Evolutionary conservation across 2,113 vertebrate genomes (phyloP).

Genomic region (Gambusia holbrooki): DNA sequence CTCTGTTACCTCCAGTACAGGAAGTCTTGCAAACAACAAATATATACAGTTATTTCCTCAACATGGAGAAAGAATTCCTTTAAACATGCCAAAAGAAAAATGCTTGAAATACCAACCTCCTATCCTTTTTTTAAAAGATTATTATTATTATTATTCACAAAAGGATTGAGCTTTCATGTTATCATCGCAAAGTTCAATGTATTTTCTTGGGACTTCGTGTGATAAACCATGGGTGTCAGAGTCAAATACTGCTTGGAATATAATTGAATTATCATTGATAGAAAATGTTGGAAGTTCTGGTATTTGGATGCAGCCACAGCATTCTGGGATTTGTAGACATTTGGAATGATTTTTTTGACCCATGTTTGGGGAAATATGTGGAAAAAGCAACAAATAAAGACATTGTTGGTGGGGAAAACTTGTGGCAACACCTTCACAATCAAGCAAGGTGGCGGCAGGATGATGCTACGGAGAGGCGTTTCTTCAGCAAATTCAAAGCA

Average conservation of each 20-base stretch:
- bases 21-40: not conserved
- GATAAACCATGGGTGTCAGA: too few species aligned
- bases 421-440: not conserved
- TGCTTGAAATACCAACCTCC: not conserved
- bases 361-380: too few species aligned
- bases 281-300: too few species aligned
- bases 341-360: too few species aligned
- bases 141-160: not conserved
- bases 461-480: not conserved
- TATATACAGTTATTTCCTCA: too few species aligned
- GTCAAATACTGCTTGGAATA: too few species aligned
- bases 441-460: not conserved
- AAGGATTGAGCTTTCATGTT: not conserved
- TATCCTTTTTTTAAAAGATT: not conserved
- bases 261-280: too few species aligned
- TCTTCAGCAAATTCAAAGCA: not conserved
- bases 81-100: too few species aligned
- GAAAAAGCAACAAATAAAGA: not conserved
- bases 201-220: not conserved
- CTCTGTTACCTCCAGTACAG: not conserved
- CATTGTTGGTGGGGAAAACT: too few species aligned
- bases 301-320: too few species aligned
- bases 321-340: too few species aligned
- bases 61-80: too few species aligned
- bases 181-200: not conserved